Evolutionary conservation across 1,140 invertebrate genomes (phyloP).

Genomic region (Drosophila varians): DNA sequence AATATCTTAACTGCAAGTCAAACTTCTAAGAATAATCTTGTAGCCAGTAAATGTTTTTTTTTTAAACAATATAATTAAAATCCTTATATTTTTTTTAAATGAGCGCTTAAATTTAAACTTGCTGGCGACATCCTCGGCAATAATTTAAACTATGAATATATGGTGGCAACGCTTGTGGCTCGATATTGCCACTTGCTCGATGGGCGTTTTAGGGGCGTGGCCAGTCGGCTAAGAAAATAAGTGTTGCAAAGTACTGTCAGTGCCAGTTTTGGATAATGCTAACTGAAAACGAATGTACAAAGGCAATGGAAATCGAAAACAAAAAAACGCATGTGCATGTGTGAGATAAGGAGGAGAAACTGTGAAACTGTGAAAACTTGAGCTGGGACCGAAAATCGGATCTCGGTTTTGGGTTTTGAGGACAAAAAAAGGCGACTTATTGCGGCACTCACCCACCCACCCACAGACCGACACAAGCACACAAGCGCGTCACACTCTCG

Average conservation of each 20-base stretch:
- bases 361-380: constrained; percentile 32
- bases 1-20: too few species aligned
- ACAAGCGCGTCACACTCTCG: constrained; percentile 10
- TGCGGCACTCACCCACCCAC: neutral
- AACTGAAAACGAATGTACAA: neutral
- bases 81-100: neutral
- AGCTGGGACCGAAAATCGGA: constrained; percentile 21
- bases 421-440: constrained; percentile 14
- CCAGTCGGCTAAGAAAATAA: too few species aligned
- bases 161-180: too few species aligned
- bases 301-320: constrained; percentile 61
- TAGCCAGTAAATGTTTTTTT: too few species aligned
- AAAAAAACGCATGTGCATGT: constrained; percentile 72
- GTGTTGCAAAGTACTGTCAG: too few species aligned
- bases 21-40: too few species aligned
- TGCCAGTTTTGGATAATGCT: too few species aligned
- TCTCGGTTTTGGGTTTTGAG: constrained; percentile 24
- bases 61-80: neutral
- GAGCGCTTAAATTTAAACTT: neutral
- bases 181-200: too few species aligned
- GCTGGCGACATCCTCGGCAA: too few species aligned
- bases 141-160: too few species aligned
- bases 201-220: too few species aligned
- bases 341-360: constrained; percentile 59
- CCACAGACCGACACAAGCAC: constrained; percentile 11